These are phyloP conservation scores for Halcyon senegalensis DNA, from an alignment of 2,113 vertebrate genomes.

Conservation along the genomic window DNA sequence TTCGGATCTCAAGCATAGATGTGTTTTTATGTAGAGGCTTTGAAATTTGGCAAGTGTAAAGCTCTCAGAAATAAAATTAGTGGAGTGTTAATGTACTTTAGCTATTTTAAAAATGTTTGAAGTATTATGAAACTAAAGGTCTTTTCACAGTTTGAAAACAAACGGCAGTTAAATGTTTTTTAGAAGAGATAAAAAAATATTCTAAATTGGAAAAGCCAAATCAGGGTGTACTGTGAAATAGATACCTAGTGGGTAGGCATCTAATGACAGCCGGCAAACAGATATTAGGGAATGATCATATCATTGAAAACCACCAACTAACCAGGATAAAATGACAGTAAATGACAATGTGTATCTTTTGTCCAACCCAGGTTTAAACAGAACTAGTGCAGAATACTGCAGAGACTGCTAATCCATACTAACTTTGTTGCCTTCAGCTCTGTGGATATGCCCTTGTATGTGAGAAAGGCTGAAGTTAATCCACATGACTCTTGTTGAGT, in stretches of 20 bases:
- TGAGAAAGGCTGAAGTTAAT: neutral
- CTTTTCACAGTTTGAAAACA: neutral
- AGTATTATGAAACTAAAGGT: neutral
- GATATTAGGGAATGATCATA: neutral
- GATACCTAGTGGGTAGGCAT: neutral
- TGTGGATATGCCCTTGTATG: neutral
- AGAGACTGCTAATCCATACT: neutral
- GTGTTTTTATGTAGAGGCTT: neutral
- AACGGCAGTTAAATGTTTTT: neutral
- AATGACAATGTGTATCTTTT: neutral
- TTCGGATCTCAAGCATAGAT: neutral
- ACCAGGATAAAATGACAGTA: neutral
- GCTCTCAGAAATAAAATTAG: slow-evolving; percentile 20
- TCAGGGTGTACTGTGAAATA: neutral
- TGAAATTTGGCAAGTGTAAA: slow-evolving; percentile 34
- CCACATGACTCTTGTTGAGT: neutral
- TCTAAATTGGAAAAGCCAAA: neutral
- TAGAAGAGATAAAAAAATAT: neutral
- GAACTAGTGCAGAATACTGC: neutral
- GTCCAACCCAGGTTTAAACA: neutral
- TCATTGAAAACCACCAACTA: neutral
- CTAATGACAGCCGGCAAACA: neutral
- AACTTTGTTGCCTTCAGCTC: neutral
- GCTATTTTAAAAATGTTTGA: slow-evolving; percentile 3
- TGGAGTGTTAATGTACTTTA: neutral